Base-by-base conservation (phyloP, 2,797 vertebrate genomes). In the Sebastes vulpes region DNA sequence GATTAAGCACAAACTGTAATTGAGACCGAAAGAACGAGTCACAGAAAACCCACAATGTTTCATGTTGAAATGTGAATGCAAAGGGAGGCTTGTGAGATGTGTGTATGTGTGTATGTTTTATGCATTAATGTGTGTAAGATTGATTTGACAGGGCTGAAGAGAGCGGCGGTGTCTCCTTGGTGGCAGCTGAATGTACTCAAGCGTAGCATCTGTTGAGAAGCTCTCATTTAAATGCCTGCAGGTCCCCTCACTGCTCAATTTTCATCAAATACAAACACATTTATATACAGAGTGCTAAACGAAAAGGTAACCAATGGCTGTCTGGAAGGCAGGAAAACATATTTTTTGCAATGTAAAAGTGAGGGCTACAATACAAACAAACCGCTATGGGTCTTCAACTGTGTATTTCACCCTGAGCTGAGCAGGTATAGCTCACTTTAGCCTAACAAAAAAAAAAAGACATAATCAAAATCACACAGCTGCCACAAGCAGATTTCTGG, bases 211-310 rank as follows among this genome's bases (percentile, higher is more conserved):
- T 65, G 50, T 29, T 23, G 26, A 69, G 21, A 76, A 70, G 29
- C 29, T 77, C 69, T 81, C 20, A 63, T 79, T 75, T 35, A n/a
- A 63, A 76, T 64, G 54, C 65, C 56, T 25, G 9, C 5, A 21
- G 58, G 25, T 42, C 42, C 29, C 26, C 20, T 81, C 35, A 25
- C 32, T 48, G 52, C 35, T 58, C 48, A 65, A 86, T 59, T 70
- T 57, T 57, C 57, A 46, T 72, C 20, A 57, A 77, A 72, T 32
- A 60, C 46, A 32, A 54, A 50, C 35, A 58, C 74, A 21, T 20
- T 42, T 65, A 38, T 58, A 56, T 0, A 50, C 61, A 46, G 61
- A 60, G 14, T 3, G 2, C 12, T 46, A 42, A 71, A 58, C 54
- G 38, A 58, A 52, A 64, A 57, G 14, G 18, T 0, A 56, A 26